These are phyloP conservation scores for Stomorhina lunata DNA, from an alignment of 2,888 invertebrate genomes.

Conservation along the genomic window DNA sequence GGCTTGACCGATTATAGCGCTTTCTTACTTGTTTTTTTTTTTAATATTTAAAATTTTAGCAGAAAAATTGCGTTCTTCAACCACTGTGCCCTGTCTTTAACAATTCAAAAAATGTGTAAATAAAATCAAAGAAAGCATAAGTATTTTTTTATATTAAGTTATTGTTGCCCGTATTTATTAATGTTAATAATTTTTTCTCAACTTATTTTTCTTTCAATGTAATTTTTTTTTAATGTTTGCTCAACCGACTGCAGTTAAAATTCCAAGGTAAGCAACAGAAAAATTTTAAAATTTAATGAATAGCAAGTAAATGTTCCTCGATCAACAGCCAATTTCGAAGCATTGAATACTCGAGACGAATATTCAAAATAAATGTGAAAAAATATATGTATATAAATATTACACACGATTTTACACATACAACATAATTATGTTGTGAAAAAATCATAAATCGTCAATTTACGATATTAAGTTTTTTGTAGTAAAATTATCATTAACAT, in stretches of 20 bases:
- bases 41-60: no score
- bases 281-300: not conserved
- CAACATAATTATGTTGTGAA: conserved; percentile 20
- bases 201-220: conserved; percentile 8
- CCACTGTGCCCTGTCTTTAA: conserved; percentile 11
- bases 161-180: not conserved
- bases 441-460: conserved; percentile 44
- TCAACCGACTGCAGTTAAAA: conserved; percentile 62
- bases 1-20: no score
- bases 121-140: conserved; percentile 54
- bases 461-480: not conserved
- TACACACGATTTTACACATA: not conserved
- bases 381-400: not conserved
- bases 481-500: conserved; percentile 16
- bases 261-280: conserved; percentile 67
- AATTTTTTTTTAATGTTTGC: conserved; percentile 54
- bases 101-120: not conserved
- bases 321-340: conserved; percentile 43
- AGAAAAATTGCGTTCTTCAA: no score
- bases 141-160: conserved; percentile 14
- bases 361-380: conserved; percentile 40
- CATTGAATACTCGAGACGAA: conserved; percentile 43
- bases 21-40: no score
- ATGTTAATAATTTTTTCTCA: conserved; percentile 3
- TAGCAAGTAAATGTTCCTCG: conserved; percentile 13